phyloP scores from a whole-genome alignment of 92 coral and sea anemone genomes.

The Zoanthus gigantus region DNA sequence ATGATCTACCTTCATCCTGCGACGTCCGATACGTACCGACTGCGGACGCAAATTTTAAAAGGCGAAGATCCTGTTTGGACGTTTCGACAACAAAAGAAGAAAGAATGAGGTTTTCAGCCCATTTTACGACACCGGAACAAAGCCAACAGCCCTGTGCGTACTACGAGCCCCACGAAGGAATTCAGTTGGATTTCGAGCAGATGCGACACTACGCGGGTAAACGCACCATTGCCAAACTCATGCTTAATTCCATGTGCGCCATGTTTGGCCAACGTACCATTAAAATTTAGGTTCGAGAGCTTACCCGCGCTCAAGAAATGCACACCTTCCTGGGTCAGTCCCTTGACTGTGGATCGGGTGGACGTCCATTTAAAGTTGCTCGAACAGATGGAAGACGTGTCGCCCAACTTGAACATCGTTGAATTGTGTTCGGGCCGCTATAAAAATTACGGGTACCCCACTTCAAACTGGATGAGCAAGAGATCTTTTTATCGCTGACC shows the following conservation, averaged over 20 bases:
- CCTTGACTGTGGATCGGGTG: slow-evolving; percentile 20
- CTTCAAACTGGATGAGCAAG: too few species aligned
- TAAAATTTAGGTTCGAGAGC: not conserved
- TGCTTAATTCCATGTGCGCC: slow-evolving; percentile 47
- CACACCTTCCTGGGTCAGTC: not conserved
- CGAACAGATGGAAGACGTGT: slow-evolving; percentile 7
- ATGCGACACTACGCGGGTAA: slow-evolving; percentile 24
- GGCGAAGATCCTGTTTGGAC: not conserved
- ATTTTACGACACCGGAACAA: not conserved
- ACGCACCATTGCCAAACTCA: slow-evolving; percentile 44
- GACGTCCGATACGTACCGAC: not conserved
- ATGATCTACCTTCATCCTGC: not conserved
- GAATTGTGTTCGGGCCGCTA: too few species aligned
- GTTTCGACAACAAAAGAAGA: slow-evolving; percentile 51
- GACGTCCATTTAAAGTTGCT: not conserved
- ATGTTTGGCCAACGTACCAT: slow-evolving; percentile 4
- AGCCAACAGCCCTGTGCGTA: not conserved
- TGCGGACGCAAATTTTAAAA: not conserved
- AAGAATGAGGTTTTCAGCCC: slow-evolving; percentile 21
- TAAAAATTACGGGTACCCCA: too few species aligned
- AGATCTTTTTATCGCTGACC: too few species aligned
- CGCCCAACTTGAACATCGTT: not conserved
- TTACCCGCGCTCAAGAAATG: not conserved
- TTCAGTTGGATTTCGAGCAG: not conserved
- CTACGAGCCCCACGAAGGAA: not conserved